A percentile compares a stretch with the other conserved stretches of the same genome.
These are phyloP conservation scores for Periophthalmus magnuspinnatus DNA, from an alignment of 2,797 vertebrate species.

Conservation along the genomic window DNA sequence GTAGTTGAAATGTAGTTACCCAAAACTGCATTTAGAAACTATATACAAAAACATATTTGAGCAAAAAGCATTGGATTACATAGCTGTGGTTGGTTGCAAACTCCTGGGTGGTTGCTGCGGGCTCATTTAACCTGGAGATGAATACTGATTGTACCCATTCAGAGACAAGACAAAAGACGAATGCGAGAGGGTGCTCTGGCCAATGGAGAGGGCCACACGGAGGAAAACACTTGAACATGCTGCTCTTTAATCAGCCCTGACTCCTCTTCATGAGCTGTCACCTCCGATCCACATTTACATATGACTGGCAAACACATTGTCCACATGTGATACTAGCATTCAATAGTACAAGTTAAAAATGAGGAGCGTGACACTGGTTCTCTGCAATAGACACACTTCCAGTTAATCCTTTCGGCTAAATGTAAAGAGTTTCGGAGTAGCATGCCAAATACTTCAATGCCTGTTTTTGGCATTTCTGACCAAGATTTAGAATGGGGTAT, in stretches of 20 bases:
- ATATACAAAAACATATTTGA: background rate
- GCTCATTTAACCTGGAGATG: conserved; percentile 17
- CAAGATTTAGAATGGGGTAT: background rate
- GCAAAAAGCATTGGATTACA: background rate
- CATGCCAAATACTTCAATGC: background rate
- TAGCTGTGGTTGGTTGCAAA: conserved; percentile 1
- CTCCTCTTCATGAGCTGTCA: conserved; percentile 18
- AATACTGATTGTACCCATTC: conserved; percentile 19
- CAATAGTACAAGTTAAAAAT: conserved; percentile 8
- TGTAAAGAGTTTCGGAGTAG: conserved; percentile 1
- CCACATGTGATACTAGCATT: conserved; percentile 4
- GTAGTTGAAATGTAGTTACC: too few relatives aligned
- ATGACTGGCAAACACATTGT: conserved; percentile 11
- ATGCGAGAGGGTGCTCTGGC: conserved; percentile 12
- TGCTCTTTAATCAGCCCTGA: conserved; percentile 17
- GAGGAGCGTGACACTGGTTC: conserved; percentile 8
- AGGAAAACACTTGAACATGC: conserved; percentile 15
- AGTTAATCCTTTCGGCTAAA: conserved; percentile 11
- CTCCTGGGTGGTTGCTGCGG: conserved; percentile 13
- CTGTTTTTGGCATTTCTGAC: background rate
- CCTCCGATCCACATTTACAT: conserved; percentile 15
- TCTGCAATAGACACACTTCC: conserved; percentile 6
- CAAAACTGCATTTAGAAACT: background rate
- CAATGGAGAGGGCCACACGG: conserved; percentile 10
- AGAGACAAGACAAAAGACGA: conserved; percentile 10